Conservation (phyloP, 2,888 invertebrate species). For the Pegoplata infirma region DNA sequence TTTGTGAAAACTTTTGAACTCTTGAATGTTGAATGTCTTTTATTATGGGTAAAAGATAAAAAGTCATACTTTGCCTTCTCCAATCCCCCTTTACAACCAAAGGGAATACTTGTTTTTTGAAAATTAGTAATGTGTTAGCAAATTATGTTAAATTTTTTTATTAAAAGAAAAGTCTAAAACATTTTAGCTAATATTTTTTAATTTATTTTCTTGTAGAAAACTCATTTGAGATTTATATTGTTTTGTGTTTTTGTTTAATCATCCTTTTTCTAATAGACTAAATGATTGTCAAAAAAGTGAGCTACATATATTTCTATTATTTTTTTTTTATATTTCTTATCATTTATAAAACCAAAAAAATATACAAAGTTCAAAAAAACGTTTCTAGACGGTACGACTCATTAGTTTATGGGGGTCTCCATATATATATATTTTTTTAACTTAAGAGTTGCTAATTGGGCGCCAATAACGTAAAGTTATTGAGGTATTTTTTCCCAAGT, state of each 20-base stretch:
- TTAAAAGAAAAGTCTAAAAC: not conserved
- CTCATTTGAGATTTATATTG: constrained; percentile 12
- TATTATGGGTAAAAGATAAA: constrained; percentile 22
- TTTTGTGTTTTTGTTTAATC: not conserved
- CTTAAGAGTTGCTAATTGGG: too few species aligned
- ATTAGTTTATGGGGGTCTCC: too few species aligned
- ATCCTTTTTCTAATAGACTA: not conserved
- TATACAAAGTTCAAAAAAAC: constrained; percentile 14
- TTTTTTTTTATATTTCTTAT: constrained; percentile 3
- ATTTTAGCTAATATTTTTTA: not conserved
- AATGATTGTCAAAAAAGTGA: too few species aligned
- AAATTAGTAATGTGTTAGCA: not conserved
- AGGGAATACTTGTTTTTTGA: constrained; percentile 16
- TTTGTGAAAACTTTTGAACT: constrained; percentile 21
- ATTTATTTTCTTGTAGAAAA: not conserved
- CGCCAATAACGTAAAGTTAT: too few species aligned
- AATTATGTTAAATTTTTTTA: not conserved
- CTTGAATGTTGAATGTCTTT: not conserved
- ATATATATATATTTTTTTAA: too few species aligned
- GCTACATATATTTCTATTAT: too few species aligned
- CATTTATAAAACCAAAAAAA: not conserved
- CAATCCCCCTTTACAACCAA: not conserved
- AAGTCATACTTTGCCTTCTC: too few species aligned
- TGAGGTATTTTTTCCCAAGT: too few species aligned
- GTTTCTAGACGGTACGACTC: too few species aligned